Conservation (phyloP, 2,113 vertebrate genomes). For the Galeopterus variegatus region DNA sequence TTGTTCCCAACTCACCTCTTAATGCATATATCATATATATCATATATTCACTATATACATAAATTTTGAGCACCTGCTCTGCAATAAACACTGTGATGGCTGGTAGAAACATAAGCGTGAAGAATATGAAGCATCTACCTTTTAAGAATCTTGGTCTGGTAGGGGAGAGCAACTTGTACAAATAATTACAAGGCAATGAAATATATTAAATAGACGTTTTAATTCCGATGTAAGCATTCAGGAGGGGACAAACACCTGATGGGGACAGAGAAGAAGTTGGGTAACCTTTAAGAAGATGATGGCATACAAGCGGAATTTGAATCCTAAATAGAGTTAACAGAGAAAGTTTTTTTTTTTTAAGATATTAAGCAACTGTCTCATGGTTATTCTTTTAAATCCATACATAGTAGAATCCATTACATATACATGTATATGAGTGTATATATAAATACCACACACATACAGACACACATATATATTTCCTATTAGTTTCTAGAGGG, state of each 20-base stretch:
- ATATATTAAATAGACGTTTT: not conserved
- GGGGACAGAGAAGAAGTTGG: not conserved
- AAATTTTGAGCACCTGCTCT: not conserved
- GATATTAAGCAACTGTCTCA: not conserved
- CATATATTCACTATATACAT: not conserved
- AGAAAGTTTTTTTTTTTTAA: not conserved
- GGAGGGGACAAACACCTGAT: not conserved
- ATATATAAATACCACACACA: no score
- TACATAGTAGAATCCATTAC: not conserved
- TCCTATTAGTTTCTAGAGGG: not conserved
- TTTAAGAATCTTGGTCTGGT: not conserved
- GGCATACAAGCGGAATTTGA: conserved; percentile 10
- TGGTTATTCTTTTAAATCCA: not conserved
- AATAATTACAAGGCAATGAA: not conserved
- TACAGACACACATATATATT: no score
- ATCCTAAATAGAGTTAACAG: not conserved
- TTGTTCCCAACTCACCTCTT: not conserved
- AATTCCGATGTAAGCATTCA: not conserved
- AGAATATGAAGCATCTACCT: not conserved
- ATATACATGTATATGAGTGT: no score
- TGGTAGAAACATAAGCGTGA: not conserved
- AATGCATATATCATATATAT: not conserved
- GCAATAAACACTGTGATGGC: not conserved
- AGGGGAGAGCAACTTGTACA: not conserved
- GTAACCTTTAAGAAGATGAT: not conserved